Evolutionary conservation across 2,113 vertebrate genomes (phyloP).

Genomic region (Rattus norvegicus): DNA sequence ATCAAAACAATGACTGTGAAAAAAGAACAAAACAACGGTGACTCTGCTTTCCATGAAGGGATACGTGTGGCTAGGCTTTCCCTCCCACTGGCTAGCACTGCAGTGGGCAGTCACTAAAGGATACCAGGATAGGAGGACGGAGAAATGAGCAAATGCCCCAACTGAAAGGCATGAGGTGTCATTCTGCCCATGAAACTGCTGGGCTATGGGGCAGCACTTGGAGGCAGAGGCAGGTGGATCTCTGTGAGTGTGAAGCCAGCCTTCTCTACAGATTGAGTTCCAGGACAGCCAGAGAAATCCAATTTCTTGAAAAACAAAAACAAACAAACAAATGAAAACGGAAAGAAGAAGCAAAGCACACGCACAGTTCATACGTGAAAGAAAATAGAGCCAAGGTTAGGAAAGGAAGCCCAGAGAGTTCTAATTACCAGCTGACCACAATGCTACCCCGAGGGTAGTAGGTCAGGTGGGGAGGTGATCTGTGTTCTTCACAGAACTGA

Average conservation of each 20-base stretch:
- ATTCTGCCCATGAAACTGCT: background rate
- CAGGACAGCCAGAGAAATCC: background rate
- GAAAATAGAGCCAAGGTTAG: background rate
- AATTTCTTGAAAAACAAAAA: background rate
- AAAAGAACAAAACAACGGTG: too few relatives aligned
- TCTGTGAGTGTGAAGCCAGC: background rate
- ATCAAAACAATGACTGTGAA: background rate
- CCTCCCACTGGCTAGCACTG: background rate
- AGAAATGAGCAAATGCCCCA: background rate
- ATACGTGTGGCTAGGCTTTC: background rate
- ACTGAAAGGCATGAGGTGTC: rapidly evolving
- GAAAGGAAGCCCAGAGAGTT: background rate
- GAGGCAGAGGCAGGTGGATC: background rate
- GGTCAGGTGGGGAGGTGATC: background rate
- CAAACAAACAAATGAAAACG: rapidly evolving
- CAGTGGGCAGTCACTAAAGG: background rate
- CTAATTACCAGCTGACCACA: background rate
- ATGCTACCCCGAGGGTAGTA: background rate
- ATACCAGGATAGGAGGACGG: background rate
- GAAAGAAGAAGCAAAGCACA: background rate
- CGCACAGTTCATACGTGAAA: background rate
- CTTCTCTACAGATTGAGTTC: background rate
- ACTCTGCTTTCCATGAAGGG: background rate
- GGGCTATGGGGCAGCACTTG: too few relatives aligned
- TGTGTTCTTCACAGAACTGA: background rate